Percentiles rank a stretch among this genome's conserved stretches.
Conservation (phyloP, 2,888 invertebrate genomes). For the Entomobrya multifasciata region DNA sequence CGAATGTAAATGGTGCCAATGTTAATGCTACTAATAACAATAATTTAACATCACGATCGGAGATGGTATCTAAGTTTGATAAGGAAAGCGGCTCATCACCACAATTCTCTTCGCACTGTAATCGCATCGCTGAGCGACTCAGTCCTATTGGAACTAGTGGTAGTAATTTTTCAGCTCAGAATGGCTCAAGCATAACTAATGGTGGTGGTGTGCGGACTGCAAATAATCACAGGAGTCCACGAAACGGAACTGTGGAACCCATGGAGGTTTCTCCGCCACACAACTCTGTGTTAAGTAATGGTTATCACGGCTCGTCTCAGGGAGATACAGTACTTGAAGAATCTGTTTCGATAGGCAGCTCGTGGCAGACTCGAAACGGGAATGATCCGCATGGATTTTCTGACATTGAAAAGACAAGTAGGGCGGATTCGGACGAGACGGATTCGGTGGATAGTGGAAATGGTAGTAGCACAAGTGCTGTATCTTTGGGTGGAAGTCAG, state of each 20-base stretch:
- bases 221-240: constrained; percentile 74
- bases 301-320: constrained; percentile 49
- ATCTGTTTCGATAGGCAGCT: constrained; percentile 62
- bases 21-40: constrained; percentile 29
- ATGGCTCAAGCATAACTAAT: constrained; percentile 53
- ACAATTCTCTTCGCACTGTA: constrained; percentile 72
- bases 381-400: constrained; percentile 66
- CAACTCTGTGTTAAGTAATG: constrained; percentile 19
- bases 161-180: constrained; percentile 66
- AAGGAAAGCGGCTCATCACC: constrained; percentile 72
- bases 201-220: constrained; percentile 53
- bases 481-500: constrained; percentile 52
- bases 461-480: constrained; percentile 75
- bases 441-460: constrained; percentile 78
- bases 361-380: constrained; percentile 69
- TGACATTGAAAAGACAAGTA: constrained; percentile 62
- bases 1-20: constrained; percentile 65
- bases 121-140: constrained; percentile 76
- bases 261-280: constrained; percentile 67
- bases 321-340: constrained; percentile 51
- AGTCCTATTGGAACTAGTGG: constrained; percentile 73
- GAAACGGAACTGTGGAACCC: constrained; percentile 60
- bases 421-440: constrained; percentile 77
- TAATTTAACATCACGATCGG: constrained; percentile 39
- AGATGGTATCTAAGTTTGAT: constrained; percentile 49